Evolutionary conservation across 35 echinoderm and acorn worm genomes (phyloP), one percentile per base, ranked within the genome.

Genomic region (Apostichopus californicus): DNA sequence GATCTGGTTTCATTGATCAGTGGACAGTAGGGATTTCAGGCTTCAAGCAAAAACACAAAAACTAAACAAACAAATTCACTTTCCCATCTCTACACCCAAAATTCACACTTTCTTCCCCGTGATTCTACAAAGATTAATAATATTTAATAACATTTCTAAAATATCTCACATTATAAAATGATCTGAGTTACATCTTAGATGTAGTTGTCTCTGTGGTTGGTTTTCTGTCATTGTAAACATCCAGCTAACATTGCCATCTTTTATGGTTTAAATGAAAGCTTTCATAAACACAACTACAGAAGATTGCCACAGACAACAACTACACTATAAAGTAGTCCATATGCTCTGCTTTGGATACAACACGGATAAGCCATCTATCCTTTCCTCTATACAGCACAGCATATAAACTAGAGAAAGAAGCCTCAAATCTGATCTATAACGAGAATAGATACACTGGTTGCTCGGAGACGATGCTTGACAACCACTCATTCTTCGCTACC

Each of bases 201-300:
- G 71, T 75, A 75, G 0, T 75, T 75, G 21, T 18, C 5, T 75
- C 71, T 75, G 71, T 75, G 71, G n/a, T 18, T 20, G 64, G 11
- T 68, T 18, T 68, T 68, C 64, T 68, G 64, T 14, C 11, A 4
- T 85, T 15, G n/a, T 59, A 58, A 59, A 15, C 81, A 22, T 85
- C 81, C 81, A 85, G 56, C 56, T 85, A 10, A 55, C 57, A 59
- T 85, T 85, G 54, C 58, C 81, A 85, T 85, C n/a, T 15, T 20
- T 58, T 59, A 85, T 85, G 81, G 55, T 85, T 85, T 85, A 59
- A 85, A 85, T 25, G 57, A 1, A 56, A 85, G 81, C 56, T 85
- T 85, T 85, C 81, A 85, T 85, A 46, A 9, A 53, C 10, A 83
- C 46, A 83, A 54, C 20, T 18, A 75, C 71, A 75, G 71, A n/a